Percentiles rank a stretch among this genome's conserved stretches.
These are phyloP conservation scores for Diabrotica undecimpunctata DNA, from an alignment of 1,140 invertebrate genomes.

Conservation along the genomic window DNA sequence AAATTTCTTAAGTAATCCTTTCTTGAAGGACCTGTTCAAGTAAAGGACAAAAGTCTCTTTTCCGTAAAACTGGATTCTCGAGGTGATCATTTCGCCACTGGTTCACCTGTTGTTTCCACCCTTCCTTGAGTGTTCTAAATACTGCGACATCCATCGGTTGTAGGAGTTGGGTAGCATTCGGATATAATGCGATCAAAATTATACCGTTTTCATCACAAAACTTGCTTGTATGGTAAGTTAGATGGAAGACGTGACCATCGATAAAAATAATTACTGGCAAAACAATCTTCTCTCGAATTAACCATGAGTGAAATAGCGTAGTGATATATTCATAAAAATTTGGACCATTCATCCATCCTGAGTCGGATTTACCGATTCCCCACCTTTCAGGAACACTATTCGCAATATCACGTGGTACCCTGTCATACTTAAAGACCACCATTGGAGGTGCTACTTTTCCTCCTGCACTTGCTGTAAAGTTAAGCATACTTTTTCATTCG, in stretches of 20 bases:
- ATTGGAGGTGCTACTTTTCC: constrained; percentile 8
- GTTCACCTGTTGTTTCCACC: constrained; percentile 4
- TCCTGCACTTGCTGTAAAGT: constrained; percentile 8
- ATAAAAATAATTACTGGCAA: constrained; percentile 42
- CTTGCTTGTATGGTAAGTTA: constrained; percentile 34
- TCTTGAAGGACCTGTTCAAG: too few relatives aligned
- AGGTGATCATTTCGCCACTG: constrained; percentile 1
- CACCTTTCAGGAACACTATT: too few relatives aligned
- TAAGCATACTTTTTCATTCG: constrained; percentile 20
- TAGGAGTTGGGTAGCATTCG: constrained; percentile 8
- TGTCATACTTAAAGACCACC: not conserved
- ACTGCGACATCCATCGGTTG: not conserved
- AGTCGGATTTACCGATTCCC: not conserved
- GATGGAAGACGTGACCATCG: constrained; percentile 46
- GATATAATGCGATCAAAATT: constrained; percentile 43
- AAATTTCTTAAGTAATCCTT: too few relatives aligned
- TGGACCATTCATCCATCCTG: not conserved
- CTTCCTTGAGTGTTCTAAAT: constrained; percentile 5
- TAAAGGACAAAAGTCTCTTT: too few relatives aligned
- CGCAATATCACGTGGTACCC: too few relatives aligned
- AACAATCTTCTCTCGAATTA: not conserved
- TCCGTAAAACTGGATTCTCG: too few relatives aligned
- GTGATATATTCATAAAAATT: not conserved
- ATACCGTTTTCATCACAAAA: constrained; percentile 33
- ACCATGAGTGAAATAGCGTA: not conserved